Percentiles rank a stretch among this genome's conserved stretches.
These are phyloP conservation scores for Manacus vitellinus DNA, from an alignment of 2,113 vertebrate genomes.

Conservation along the genomic window DNA sequence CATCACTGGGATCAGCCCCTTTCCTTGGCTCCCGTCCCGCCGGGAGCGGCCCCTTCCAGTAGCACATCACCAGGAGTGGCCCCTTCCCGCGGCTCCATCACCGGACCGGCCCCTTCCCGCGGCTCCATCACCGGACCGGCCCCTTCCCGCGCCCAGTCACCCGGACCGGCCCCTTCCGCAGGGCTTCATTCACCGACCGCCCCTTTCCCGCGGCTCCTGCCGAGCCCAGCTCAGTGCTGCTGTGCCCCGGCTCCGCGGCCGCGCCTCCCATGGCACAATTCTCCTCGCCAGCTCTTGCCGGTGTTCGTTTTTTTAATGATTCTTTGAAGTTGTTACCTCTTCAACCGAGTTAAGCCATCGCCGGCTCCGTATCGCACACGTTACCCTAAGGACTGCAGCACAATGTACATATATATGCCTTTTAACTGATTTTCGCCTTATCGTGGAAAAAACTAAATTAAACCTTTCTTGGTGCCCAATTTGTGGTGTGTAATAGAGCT, in stretches of 20 bases:
- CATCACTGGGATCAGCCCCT: neutral
- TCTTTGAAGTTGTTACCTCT: neutral
- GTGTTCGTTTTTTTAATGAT: neutral
- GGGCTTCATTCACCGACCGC: conserved; percentile 76
- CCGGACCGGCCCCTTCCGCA: neutral
- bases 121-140: conserved; percentile 73
- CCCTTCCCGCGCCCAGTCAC: too few species aligned
- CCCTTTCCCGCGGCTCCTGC: neutral
- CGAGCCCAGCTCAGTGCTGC: fast-evolving
- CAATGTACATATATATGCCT: neutral
- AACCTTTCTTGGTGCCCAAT: neutral
- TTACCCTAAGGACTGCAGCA: conserved; percentile 22
- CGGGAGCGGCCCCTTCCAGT: too few species aligned
- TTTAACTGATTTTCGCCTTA: conserved; percentile 13
- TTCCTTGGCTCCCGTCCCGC: too few species aligned
- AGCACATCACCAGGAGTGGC: too few species aligned
- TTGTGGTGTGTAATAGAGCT: neutral
- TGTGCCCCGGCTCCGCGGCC: fast-evolving
- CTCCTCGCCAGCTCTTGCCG: neutral
- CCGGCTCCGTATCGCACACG: neutral
- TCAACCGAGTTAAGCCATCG: neutral
- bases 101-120: neutral
- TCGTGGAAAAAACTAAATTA: neutral
- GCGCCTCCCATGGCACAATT: neutral
- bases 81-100: conserved; percentile 68